Percentiles rank a stretch among this genome's conserved stretches.
Conservation (phyloP, 2,797 vertebrate species). For the Gymnoscopelus microlampas region DNA sequence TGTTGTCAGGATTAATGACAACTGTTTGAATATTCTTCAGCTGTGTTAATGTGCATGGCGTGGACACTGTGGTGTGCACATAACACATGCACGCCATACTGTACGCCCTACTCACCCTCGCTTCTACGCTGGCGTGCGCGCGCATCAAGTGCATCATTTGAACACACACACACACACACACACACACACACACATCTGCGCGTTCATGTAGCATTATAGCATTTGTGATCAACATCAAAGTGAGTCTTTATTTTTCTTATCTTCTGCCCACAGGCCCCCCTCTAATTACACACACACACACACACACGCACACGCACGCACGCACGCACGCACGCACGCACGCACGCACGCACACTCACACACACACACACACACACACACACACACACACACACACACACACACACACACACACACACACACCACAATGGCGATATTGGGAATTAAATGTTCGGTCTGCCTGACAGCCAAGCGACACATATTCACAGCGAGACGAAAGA, state of each 20-base stretch:
- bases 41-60: constrained; percentile 11
- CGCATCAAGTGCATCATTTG: too few species aligned
- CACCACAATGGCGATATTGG: not conserved
- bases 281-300: constrained; percentile 59
- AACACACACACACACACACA: too few species aligned
- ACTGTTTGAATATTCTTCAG: constrained; percentile 32
- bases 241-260: constrained; percentile 74
- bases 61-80: constrained; percentile 5
- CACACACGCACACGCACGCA: not conserved
- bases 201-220: constrained; percentile 52
- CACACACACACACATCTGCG: not conserved
- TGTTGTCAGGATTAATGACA: constrained; percentile 20
- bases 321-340: not conserved
- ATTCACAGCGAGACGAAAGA: too few species aligned
- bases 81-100: too few species aligned
- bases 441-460: too few species aligned
- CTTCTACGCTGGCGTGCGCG: too few species aligned
- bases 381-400: not conserved
- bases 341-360: not conserved
- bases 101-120: too few species aligned
- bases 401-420: not conserved
- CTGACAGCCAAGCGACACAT: too few species aligned
- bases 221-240: constrained; percentile 75
- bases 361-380: not conserved
- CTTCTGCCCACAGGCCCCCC: constrained; percentile 65